These are phyloP conservation scores for Aelia acuminata DNA, from an alignment of 2,888 invertebrate species.

Conservation along the genomic window DNA sequence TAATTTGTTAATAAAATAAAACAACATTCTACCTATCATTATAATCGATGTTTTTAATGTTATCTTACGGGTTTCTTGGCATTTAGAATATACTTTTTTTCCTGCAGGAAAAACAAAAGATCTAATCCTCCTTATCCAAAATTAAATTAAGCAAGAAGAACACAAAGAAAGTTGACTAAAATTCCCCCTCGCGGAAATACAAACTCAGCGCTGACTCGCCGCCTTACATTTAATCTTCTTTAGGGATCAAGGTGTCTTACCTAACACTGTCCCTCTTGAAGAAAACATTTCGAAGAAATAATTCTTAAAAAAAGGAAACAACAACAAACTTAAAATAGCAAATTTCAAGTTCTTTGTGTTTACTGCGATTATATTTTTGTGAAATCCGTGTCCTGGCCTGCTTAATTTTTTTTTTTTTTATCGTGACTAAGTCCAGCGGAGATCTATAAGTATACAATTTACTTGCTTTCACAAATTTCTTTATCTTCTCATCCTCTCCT, in stretches of 20 bases:
- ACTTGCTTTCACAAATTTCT: too few species aligned
- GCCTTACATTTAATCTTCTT: neutral
- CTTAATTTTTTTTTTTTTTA: too few species aligned
- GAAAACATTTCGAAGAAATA: neutral
- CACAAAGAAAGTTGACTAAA: neutral
- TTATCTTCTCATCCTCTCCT: too few species aligned
- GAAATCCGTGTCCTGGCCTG: too few species aligned
- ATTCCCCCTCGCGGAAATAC: constrained; percentile 18
- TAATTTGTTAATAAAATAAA: too few species aligned
- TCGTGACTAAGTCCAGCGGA: too few species aligned
- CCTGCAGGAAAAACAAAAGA: neutral
- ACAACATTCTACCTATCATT: too few species aligned
- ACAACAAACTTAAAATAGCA: too few species aligned
- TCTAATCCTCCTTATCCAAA: neutral
- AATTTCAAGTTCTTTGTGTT: too few species aligned
- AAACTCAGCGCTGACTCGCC: neutral
- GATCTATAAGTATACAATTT: too few species aligned
- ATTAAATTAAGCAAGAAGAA: constrained; percentile 27
- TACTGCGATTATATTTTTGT: too few species aligned
- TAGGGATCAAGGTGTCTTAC: constrained; percentile 11
- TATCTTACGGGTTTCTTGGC: neutral
- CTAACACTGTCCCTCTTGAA: neutral
- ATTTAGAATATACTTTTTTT: neutral
- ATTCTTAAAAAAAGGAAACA: too few species aligned
- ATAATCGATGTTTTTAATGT: neutral